Conservation (phyloP, 2,113 vertebrate genomes). For the Quiscalus mexicanus region DNA sequence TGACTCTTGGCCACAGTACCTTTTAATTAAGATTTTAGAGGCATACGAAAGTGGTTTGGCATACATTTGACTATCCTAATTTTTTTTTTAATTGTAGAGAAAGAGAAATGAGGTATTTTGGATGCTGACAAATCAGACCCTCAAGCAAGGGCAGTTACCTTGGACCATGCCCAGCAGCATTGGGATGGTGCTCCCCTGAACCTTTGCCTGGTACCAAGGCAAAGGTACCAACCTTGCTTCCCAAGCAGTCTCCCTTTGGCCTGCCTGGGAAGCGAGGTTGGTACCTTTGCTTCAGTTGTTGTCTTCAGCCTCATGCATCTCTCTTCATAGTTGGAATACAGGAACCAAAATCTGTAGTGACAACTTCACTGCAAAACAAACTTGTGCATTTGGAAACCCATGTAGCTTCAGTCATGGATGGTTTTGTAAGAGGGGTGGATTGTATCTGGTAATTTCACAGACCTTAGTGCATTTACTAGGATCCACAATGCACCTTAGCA, state of each 20-base stretch:
- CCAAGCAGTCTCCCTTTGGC: background rate
- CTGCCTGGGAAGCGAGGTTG: background rate
- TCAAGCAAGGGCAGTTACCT: background rate
- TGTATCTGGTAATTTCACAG: background rate
- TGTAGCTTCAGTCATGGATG: background rate
- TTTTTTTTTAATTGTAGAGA: background rate
- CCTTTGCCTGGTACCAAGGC: too few species aligned
- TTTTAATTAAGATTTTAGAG: background rate
- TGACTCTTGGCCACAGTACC: background rate
- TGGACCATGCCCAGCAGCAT: fast-evolving
- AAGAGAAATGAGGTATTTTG: background rate
- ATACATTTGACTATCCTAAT: background rate
- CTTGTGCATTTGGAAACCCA: background rate
- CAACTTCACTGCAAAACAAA: background rate
- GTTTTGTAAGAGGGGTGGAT: background rate
- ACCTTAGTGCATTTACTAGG: background rate
- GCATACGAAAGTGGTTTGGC: background rate
- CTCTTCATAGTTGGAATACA: background rate
- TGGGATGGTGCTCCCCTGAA: fast-evolving
- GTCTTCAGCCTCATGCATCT: background rate
- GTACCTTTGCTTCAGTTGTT: background rate
- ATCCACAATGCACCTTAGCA: background rate
- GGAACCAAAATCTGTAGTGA: background rate
- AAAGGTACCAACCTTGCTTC: too few species aligned
- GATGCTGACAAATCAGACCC: background rate